phyloP scores from a whole-genome alignment of 2,113 vertebrate species.

The Planiliza haematocheilus region DNA sequence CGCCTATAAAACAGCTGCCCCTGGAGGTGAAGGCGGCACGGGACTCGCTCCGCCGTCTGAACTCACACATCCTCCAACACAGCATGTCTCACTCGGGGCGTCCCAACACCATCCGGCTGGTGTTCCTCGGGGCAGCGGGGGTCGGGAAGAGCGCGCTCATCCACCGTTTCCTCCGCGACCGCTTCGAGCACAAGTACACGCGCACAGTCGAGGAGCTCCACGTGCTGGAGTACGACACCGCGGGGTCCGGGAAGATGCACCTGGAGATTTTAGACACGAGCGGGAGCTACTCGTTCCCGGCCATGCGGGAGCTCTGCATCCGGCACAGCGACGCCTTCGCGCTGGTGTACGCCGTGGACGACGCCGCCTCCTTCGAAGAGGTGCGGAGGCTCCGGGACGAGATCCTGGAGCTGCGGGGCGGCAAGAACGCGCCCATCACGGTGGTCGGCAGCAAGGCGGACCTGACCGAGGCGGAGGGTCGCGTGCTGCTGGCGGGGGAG shows the following conservation, averaged over 20 bases:
- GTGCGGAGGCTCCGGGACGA: slow-evolving; percentile 77
- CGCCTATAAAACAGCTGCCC: slow-evolving; percentile 30
- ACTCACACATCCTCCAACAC: not conserved
- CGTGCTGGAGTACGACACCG: slow-evolving; percentile 72
- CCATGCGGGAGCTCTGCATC: slow-evolving; percentile 83
- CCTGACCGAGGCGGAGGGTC: slow-evolving; percentile 52
- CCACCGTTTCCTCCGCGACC: slow-evolving; percentile 76
- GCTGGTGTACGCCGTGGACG: slow-evolving; percentile 79
- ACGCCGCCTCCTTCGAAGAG: slow-evolving; percentile 77
- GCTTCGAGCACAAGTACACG: slow-evolving; percentile 78
- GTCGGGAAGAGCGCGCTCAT: slow-evolving; percentile 84
- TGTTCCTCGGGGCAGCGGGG: slow-evolving; percentile 81
- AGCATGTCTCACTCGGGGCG: slow-evolving; percentile 66
- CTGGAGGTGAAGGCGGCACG: too few species aligned
- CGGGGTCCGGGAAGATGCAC: slow-evolving; percentile 47
- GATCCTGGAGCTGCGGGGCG: slow-evolving; percentile 72
- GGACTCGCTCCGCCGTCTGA: too few species aligned
- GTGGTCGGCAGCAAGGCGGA: slow-evolving; percentile 80
- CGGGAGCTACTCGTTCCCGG: slow-evolving; percentile 85
- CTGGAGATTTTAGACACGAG: slow-evolving; percentile 85
- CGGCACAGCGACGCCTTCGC: slow-evolving; percentile 80
- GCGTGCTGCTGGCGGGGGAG: slow-evolving; percentile 43
- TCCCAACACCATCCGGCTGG: slow-evolving; percentile 70
- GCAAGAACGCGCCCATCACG: slow-evolving; percentile 60
- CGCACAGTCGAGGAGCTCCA: slow-evolving; percentile 84